phyloP scores from a whole-genome alignment of 2,888 invertebrate species.

The Oxycera nigricornis region DNA sequence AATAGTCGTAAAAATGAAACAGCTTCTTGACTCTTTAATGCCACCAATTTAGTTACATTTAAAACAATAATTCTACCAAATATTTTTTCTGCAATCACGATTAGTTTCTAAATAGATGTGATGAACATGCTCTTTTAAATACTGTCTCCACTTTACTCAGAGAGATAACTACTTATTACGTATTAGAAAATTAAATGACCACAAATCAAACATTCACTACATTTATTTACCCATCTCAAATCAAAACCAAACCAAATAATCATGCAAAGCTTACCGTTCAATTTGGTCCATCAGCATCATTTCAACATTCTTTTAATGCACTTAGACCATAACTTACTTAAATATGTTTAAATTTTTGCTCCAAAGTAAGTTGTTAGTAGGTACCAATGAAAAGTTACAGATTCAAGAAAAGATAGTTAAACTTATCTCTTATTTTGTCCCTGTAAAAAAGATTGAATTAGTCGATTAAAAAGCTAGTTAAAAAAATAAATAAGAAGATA shows the following conservation, averaged over 20 bases:
- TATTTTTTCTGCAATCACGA: too few species aligned
- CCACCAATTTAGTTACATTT: too few species aligned
- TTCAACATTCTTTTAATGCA: neutral
- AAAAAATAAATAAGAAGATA: neutral
- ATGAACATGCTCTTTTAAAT: too few species aligned
- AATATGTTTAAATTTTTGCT: neutral
- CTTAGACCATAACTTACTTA: neutral
- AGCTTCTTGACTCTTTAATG: too few species aligned
- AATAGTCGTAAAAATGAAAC: too few species aligned
- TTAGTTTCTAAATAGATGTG: too few species aligned
- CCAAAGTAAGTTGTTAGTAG: slow-evolving; percentile 10
- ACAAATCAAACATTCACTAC: neutral
- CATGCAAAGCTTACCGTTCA: slow-evolving; percentile 23
- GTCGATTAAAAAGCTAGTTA: neutral
- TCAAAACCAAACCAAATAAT: too few species aligned
- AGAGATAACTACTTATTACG: too few species aligned
- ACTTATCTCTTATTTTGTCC: neutral
- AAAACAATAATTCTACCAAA: too few species aligned
- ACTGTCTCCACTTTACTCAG: too few species aligned
- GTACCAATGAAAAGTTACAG: slow-evolving; percentile 4
- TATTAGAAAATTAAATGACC: neutral
- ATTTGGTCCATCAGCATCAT: neutral
- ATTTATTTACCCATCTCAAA: neutral
- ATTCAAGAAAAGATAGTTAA: neutral
- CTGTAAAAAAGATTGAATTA: slow-evolving; percentile 8